phyloP scores from a whole-genome alignment of 2,113 vertebrate genomes.

The Diadophis punctatus region DNA sequence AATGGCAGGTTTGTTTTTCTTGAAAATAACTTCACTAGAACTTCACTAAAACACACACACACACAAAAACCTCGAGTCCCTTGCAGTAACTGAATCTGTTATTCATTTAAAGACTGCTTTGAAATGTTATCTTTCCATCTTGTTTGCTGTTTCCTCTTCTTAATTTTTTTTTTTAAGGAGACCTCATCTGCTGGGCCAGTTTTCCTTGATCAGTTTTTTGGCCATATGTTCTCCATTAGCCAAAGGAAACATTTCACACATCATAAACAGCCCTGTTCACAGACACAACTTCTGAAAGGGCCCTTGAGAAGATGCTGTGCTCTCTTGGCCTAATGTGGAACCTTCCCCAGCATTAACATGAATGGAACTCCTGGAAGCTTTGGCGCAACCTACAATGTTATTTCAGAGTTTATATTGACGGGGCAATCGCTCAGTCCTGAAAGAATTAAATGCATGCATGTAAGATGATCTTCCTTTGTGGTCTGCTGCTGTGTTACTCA shows the following conservation, averaged over 20 bases:
- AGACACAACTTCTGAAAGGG: background rate
- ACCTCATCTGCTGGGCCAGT: background rate
- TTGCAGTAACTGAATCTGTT: constrained; percentile 1
- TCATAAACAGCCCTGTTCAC: background rate
- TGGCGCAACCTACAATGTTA: background rate
- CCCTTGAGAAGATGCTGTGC: too few relatives aligned
- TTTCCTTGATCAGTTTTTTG: background rate
- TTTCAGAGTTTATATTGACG: background rate
- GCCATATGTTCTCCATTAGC: constrained; percentile 1
- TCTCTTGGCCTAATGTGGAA: background rate
- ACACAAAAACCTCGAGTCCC: background rate
- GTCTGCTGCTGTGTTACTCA: background rate
- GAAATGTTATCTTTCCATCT: constrained; percentile 22
- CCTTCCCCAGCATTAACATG: background rate
- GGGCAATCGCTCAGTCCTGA: background rate
- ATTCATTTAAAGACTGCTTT: constrained; percentile 9
- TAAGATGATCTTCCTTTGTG: background rate
- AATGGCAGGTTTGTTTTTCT: background rate
- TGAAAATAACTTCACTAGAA: background rate
- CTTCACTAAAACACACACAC: too few relatives aligned
- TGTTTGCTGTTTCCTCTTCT: constrained; percentile 24
- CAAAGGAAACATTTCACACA: constrained; percentile 15
- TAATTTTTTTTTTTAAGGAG: background rate
- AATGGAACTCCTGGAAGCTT: background rate
- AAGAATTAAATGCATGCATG: background rate